A percentile compares a stretch with the other conserved stretches of the same genome.
Evolutionary conservation across 2,797 vertebrate genomes (phyloP).

Genomic region (Buceros bicornis): DNA sequence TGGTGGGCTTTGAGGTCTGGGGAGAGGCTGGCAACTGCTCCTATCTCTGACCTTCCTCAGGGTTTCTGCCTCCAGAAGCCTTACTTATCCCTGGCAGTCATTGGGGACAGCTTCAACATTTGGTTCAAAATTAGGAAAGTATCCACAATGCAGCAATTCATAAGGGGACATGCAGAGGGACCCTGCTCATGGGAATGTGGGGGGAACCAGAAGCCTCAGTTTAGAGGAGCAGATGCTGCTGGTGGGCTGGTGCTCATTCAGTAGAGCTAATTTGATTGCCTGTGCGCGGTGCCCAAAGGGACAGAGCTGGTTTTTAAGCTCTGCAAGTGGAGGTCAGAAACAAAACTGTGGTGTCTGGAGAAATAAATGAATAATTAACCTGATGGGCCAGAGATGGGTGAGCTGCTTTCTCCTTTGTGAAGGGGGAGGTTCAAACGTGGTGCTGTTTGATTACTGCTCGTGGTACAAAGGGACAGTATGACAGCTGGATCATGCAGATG

Average conservation of each 20-base stretch:
- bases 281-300: fast-evolving
- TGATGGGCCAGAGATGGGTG: background rate
- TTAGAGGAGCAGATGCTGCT: background rate
- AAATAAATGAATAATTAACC: background rate
- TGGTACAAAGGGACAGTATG: background rate
- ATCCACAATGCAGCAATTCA: fast-evolving
- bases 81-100: background rate
- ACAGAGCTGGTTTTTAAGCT: background rate
- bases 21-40: background rate
- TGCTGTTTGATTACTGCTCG: background rate
- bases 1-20: background rate
- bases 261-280: background rate
- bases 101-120: background rate
- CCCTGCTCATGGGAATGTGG: background rate
- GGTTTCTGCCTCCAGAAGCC: background rate
- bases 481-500: background rate
- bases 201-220: background rate
- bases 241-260: background rate
- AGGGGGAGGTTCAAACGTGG: fast-evolving
- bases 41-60: fast-evolving
- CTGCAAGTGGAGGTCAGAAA: background rate
- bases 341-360: background rate
- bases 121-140: background rate
- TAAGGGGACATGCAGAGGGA: background rate
- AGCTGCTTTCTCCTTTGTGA: background rate